phyloP scores from a whole-genome alignment of 1,140 invertebrate species.

The Zaprionus inermis region DNA sequence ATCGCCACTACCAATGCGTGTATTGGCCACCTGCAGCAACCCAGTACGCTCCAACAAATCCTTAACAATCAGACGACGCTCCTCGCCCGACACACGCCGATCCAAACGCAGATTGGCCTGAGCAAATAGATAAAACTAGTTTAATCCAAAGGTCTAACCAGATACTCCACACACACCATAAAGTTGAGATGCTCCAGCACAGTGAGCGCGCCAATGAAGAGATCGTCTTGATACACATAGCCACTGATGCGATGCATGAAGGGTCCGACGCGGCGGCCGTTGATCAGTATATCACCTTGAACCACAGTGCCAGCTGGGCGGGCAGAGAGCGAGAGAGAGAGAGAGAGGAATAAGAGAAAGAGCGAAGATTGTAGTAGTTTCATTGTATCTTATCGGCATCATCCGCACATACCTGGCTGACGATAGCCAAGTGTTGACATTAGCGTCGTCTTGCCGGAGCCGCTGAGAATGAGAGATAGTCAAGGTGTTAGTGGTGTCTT shows the following conservation, averaged over 20 bases:
- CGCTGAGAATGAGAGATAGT: slow-evolving; percentile 86
- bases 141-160: not conserved
- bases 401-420: slow-evolving; percentile 86
- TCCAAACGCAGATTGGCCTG: slow-evolving; percentile 93
- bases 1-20: slow-evolving; percentile 90
- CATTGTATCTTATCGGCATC: slow-evolving; percentile 46
- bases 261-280: slow-evolving; percentile 88
- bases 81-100: slow-evolving; percentile 85
- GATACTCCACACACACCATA: slow-evolving; percentile 89
- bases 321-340: not conserved
- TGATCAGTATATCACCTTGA: slow-evolving; percentile 91
- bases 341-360: not conserved
- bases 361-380: slow-evolving; percentile 2
- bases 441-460: slow-evolving; percentile 97
- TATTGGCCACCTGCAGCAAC: slow-evolving; percentile 88
- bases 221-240: slow-evolving; percentile 97
- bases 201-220: slow-evolving; percentile 94
- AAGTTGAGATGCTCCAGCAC: slow-evolving; percentile 95
- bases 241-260: slow-evolving; percentile 93
- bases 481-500: not conserved
- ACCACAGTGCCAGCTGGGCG: slow-evolving; percentile 87
- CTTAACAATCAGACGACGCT: slow-evolving; percentile 88
- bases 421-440: slow-evolving; percentile 94
- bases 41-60: slow-evolving; percentile 90
- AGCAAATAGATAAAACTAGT: slow-evolving; percentile 32